Evolutionary conservation across 2,888 invertebrate genomes (phyloP).

Genomic region (Calameuta pallipes): DNA sequence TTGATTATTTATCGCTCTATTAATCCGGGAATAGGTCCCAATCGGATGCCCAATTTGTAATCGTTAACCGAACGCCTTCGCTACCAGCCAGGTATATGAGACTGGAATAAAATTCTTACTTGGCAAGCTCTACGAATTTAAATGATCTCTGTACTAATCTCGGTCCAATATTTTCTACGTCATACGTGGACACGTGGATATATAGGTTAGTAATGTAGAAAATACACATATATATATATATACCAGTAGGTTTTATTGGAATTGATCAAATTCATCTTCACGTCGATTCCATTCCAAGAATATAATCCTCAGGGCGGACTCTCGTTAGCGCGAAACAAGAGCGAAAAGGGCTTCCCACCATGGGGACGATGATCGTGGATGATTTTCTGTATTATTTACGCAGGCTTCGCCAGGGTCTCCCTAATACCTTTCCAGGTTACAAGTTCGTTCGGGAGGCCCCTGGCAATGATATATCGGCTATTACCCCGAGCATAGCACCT

Average conservation of each 20-base stretch:
- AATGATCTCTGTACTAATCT: background rate
- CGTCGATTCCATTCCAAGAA: background rate
- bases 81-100: background rate
- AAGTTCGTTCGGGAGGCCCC: constrained; percentile 32
- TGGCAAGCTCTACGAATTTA: background rate
- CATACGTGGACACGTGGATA: background rate
- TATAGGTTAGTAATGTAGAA: background rate
- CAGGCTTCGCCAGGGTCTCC: constrained; percentile 7
- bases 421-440: constrained; percentile 13
- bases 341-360: background rate
- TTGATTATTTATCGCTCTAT: constrained; percentile 62
- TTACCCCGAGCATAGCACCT: constrained; percentile 55
- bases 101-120: background rate
- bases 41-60: constrained; percentile 61
- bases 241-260: background rate
- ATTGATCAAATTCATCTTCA: background rate
- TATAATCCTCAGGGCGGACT: background rate
- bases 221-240: background rate
- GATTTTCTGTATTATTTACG: constrained; percentile 23
- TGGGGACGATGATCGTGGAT: constrained; percentile 17
- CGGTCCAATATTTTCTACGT: background rate
- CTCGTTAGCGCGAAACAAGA: constrained; percentile 4
- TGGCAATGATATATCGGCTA: constrained; percentile 57
- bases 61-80: constrained; percentile 48
- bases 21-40: constrained; percentile 59